Evolutionary conservation across 2,888 invertebrate genomes (phyloP).

Genomic region (Leptopilina syphax): DNA sequence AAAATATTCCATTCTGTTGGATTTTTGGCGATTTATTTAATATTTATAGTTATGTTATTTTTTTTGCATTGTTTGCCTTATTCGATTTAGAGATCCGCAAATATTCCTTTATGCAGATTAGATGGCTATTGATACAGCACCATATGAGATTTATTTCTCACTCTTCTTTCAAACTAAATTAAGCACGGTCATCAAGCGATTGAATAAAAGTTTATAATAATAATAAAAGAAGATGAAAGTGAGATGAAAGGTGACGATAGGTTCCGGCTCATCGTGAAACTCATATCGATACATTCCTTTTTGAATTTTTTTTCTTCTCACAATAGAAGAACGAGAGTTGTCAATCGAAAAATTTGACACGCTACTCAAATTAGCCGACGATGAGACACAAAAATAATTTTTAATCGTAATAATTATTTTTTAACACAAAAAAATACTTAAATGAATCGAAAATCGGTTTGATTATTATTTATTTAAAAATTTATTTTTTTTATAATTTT

Average conservation of each 20-base stretch:
- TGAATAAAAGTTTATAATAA: constrained; percentile 3
- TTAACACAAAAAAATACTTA: too few relatives aligned
- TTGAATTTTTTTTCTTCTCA: constrained; percentile 7
- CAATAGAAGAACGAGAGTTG: constrained; percentile 19
- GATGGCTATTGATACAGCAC: constrained; percentile 18
- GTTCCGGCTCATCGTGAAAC: constrained; percentile 21
- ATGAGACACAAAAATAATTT: too few relatives aligned
- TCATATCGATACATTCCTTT: constrained; percentile 5
- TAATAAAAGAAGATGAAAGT: constrained; percentile 33
- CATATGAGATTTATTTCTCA: constrained; percentile 2
- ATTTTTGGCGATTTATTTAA: background rate
- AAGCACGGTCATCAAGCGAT: constrained; percentile 28
- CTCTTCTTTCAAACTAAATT: constrained; percentile 16
- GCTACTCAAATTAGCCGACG: background rate
- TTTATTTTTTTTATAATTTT: too few relatives aligned
- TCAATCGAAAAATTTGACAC: constrained; percentile 31
- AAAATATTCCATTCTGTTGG: background rate
- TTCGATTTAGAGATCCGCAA: constrained; percentile 8
- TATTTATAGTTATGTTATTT: background rate
- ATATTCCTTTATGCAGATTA: constrained; percentile 33
- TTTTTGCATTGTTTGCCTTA: background rate
- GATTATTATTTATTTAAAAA: too few relatives aligned
- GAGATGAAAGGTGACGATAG: constrained; percentile 38
- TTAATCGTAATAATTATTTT: too few relatives aligned
- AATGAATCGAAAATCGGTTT: too few relatives aligned